A percentile compares a stretch with the other conserved stretches of the same genome.
These are phyloP conservation scores for Sylvia borin DNA, from an alignment of 2,797 vertebrate species.

Conservation along the genomic window DNA sequence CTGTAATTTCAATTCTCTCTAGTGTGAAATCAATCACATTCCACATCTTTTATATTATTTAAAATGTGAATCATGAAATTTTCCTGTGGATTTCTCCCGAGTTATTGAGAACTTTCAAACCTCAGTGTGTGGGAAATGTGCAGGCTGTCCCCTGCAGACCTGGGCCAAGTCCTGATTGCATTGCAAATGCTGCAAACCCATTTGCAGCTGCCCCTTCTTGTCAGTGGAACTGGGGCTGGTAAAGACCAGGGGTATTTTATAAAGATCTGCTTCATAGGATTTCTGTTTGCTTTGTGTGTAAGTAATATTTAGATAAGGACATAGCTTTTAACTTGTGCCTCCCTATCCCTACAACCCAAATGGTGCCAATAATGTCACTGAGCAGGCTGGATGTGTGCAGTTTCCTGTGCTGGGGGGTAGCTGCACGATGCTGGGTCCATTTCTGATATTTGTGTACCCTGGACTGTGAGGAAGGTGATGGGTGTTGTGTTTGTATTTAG, in stretches of 20 bases:
- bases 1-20: constrained; percentile 46
- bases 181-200: accelerated
- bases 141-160: background rate
- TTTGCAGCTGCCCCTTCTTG: background rate
- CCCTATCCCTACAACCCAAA: background rate
- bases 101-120: background rate
- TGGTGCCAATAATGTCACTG: background rate
- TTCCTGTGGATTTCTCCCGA: background rate
- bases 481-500: background rate
- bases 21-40: constrained; percentile 55
- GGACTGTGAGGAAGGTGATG: background rate
- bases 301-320: background rate
- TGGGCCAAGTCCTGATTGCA: background rate
- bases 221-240: background rate
- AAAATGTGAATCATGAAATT: constrained; percentile 30
- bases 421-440: background rate
- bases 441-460: background rate
- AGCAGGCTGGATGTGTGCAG: background rate
- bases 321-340: background rate
- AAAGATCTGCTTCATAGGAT: background rate
- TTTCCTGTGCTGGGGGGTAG: background rate
- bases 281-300: background rate
- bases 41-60: constrained; percentile 58
- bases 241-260: background rate
- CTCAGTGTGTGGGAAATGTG: background rate